Base-by-base conservation (phyloP, 1,140 invertebrate species). In the Drosophila ogumai region DNA sequence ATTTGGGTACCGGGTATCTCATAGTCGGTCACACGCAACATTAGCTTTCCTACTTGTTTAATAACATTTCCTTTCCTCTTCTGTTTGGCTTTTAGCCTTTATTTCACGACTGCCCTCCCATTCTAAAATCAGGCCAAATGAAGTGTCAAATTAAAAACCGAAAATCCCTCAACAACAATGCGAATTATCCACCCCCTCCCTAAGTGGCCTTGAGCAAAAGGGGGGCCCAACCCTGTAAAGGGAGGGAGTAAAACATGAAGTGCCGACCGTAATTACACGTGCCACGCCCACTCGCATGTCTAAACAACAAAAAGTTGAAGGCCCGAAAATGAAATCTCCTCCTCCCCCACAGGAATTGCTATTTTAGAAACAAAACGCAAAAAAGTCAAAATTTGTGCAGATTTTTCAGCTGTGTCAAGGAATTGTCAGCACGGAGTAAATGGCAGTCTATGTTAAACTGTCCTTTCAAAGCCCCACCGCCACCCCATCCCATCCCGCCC, bases 321-420 rank as follows among this genome's bases (percentile, higher is more conserved):
- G 50, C 59, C 41, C 57, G n/a, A 36, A 77, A 76, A 65, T 75
- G 49, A 68, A 77, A 56, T 32, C 49, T 75, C 32, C 52, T 34
- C 47, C 49, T 28, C 5, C 25, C 25, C 25, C 25, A 28, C 25
- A 73, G 73, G 71, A 77, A 80, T 86, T 87, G 69, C 66, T 64
- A 73, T 87, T 87, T 79, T 75, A 65, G 59, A 80, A 75, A 80
- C 69, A 74, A 68, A 57, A 34, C 31, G 32, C 38, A 75, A 71
- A 56, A 66, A 78, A 75, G 60, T 69, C 57, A n/a, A 80, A 80
- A 68, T 69, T 80, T 69, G 63, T 77, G 72, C 72, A 77, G 81
- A 80, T 82, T 87, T 87, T 87, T 88, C 82, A 87, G 82, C 82
- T 88, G 80, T 80, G 84, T 88, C 84, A 88, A 88, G 88, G 79